phyloP scores from a whole-genome alignment of 2,113 vertebrate species.

The Boleophthalmus pectinirostris region DNA sequence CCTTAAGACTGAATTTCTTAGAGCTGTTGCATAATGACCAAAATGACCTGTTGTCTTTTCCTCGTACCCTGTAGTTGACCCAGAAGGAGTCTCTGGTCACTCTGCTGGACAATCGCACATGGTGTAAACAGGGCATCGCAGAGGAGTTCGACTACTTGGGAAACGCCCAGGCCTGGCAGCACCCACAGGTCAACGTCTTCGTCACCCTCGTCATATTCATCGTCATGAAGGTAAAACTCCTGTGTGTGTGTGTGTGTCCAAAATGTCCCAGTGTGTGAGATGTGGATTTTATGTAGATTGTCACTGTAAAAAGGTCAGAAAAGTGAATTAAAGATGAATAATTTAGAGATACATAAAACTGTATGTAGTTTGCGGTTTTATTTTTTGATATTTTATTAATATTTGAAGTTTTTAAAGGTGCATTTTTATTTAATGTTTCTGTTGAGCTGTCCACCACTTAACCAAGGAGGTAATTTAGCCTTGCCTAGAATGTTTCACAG shows the following conservation, averaged over 20 bases:
- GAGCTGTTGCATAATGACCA: background rate
- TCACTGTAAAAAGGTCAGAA: background rate
- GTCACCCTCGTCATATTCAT: slow-evolving; percentile 94
- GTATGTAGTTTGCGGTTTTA: too few species aligned
- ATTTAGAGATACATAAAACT: slow-evolving; percentile 3
- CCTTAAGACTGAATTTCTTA: too few species aligned
- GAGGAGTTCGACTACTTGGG: slow-evolving; percentile 89
- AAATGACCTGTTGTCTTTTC: background rate
- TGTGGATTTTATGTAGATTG: background rate
- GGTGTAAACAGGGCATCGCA: slow-evolving; percentile 87
- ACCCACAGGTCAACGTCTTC: slow-evolving; percentile 90
- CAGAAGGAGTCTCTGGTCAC: slow-evolving; percentile 96
- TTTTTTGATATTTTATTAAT: too few species aligned
- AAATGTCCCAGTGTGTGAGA: background rate
- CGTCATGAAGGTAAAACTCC: slow-evolving; percentile 89
- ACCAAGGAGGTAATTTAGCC: too few species aligned
- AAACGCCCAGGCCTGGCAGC: slow-evolving; percentile 87
- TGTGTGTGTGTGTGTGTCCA: too few species aligned
- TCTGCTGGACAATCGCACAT: slow-evolving; percentile 93
- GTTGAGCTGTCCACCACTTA: too few species aligned
- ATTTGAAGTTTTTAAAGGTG: too few species aligned
- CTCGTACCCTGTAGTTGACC: slow-evolving; percentile 81
- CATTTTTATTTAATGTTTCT: too few species aligned
- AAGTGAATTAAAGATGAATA: slow-evolving; percentile 1
- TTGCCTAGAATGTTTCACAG: too few species aligned